Conservation (phyloP, 2,888 invertebrate species). For the Pachydiplax longipennis region DNA sequence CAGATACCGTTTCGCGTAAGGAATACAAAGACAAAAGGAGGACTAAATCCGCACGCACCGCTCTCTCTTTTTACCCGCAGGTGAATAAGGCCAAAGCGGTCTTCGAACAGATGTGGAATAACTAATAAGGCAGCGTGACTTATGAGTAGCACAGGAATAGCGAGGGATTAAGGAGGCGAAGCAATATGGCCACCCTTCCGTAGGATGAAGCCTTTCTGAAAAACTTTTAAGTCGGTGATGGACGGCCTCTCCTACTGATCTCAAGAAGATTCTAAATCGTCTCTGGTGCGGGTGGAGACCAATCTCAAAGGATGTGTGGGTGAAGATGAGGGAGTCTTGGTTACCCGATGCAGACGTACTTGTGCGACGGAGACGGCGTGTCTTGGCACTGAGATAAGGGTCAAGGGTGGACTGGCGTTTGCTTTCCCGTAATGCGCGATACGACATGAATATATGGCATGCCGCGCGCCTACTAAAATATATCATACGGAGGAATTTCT, state of each 20-base stretch:
- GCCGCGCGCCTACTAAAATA: no score
- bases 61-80: neutral
- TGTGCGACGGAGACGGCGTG: neutral
- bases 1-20: neutral
- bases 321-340: neutral
- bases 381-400: neutral
- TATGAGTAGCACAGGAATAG: neutral
- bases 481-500: no score
- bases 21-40: neutral
- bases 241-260: neutral
- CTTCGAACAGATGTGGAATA: conserved; percentile 12
- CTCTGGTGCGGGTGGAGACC: neutral
- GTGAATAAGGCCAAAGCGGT: neutral
- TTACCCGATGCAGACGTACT: neutral
- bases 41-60: neutral
- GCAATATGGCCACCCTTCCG: neutral
- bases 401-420: neutral
- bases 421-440: neutral
- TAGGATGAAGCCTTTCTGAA: neutral
- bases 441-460: no score
- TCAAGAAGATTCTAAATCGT: neutral
- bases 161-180: neutral
- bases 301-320: neutral
- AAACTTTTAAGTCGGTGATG: neutral
- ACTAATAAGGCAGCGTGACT: conserved; percentile 16